Base-by-base conservation (phyloP, 2,113 vertebrate genomes). In the Spea multiplicata region DNA sequence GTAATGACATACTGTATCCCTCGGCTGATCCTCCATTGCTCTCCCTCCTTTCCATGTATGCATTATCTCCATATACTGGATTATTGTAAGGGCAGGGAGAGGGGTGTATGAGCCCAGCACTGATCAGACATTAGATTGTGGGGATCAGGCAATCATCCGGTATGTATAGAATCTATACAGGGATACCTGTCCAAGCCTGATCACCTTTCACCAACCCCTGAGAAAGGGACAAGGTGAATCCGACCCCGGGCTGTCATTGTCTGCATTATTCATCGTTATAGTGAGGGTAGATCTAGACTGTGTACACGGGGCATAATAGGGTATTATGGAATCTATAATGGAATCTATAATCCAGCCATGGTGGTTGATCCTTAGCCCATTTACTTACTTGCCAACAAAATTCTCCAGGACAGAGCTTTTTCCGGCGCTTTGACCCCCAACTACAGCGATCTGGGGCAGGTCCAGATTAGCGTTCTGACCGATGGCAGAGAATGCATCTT, bases 371-470 rank as follows among this genome's bases (percentile, higher is more conserved):
- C 47, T 61, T 44, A 14, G 66, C 75, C 17, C 8, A 13, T 12
- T 1, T 5, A 90, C 93, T 93, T 90, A 98, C 97, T 91, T 98
- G 76, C 97, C 97, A 3, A 99, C 97, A 89, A 99, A 99, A 94
- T 98, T 98, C 93, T 99, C 97, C 86, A 99, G 88, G 78, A 99
- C 97, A 5, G 97, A 98, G 95, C 97, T 98, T 87, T 99, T 99
- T 76, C 97, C 97, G 0, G 97, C 96, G 85, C 96, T 98, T 90
- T 98, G 97, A 8, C 96, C 96, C 14, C 97, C 97, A 44, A 99
- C 97, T 87, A 99, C 97, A 2, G 97, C 97, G 83, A 99, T 99
- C 93, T 98, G 97, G 48, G 97, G 96, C 87, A 99, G 92, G 87
- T 98, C 97, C 79, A 99, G 88, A 87, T 94, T 91, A 13, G 96